Evolutionary conservation across 2,797 vertebrate species (phyloP).

Genomic region (Chelon auratus): DNA sequence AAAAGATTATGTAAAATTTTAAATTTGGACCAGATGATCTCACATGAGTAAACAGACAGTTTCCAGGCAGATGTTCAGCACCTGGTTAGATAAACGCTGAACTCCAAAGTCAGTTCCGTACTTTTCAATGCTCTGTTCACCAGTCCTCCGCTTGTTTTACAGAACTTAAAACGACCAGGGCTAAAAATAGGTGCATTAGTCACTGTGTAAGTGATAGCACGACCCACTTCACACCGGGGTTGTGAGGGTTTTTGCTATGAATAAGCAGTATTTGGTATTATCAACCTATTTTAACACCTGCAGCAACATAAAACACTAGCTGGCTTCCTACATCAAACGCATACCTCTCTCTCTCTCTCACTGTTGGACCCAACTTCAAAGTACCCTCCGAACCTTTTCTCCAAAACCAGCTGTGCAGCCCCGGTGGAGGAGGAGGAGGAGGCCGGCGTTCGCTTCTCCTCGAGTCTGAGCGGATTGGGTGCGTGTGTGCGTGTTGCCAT

Average conservation of each 20-base stretch:
- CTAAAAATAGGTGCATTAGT: background rate
- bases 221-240: conserved; percentile 34
- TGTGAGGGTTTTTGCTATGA: conserved; percentile 38
- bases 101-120: background rate
- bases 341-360: conserved; percentile 59
- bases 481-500: conserved; percentile 69
- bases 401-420: conserved; percentile 58
- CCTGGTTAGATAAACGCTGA: conserved; percentile 18
- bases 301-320: conserved; percentile 56
- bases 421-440: conserved; percentile 34
- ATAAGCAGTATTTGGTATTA: conserved; percentile 41
- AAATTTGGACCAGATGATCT: background rate
- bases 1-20: background rate
- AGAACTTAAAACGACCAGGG: background rate
- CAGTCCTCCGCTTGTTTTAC: background rate
- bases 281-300: conserved; percentile 64
- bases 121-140: background rate
- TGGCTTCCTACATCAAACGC: conserved; percentile 68
- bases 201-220: background rate
- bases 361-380: conserved; percentile 67
- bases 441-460: conserved; percentile 34
- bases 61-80: conserved; percentile 44
- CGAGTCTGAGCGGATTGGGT: background rate
- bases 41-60: background rate
- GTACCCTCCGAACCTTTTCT: conserved; percentile 36